Base-by-base conservation (phyloP, 1,140 invertebrate genomes). In the Trinorchestia longiramus region DNA sequence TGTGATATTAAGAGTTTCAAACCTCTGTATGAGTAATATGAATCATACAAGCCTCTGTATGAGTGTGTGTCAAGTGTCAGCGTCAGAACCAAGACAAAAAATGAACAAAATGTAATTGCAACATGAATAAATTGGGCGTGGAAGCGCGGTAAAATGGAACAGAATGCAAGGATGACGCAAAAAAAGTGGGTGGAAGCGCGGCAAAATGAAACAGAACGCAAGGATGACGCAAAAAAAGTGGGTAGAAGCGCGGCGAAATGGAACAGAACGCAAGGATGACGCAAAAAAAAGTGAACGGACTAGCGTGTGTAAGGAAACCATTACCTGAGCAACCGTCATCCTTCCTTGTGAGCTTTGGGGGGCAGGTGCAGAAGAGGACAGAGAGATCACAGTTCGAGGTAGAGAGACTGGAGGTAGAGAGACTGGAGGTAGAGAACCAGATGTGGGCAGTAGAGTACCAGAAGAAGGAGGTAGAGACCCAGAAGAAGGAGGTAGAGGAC, bases 261-360 rank as follows among this genome's bases (percentile, higher is more conserved):
- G 28, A 90, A 90, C 23, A 3, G 42, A 41, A 90, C 8, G 28
- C 15, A 41, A 90, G 41, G 43, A 43, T 42, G 47, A 94, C 92
- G 44, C 0, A 47, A 45, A 15, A n/a, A 94, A 94, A 47, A 40
- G 92, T 0, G 92, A n/a, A n/a, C 1, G 44, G 6, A 19, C 19
- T 53, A 45, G 43, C 6, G 43, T 45, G 40, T 3, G 41, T 47
- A 40, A 15, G 44, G 92, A 23, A n/a, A n/a, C 11, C 15, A 28
- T 6, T 94, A 94, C 92, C 92, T 94, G 92, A 40, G 92, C 92
- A n/a, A 94, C 43, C 43, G 92, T 94, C 92, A 94, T 94, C 92
- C 92, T 94, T 94, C 44, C 92, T 40, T 6, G 92, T 8, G 40
- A 94, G 92, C 92, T 94, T 45, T 42, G 43, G 6, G 41, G 6